Conservation (phyloP, 1,140 invertebrate genomes). For the Colletes latitarsis region DNA sequence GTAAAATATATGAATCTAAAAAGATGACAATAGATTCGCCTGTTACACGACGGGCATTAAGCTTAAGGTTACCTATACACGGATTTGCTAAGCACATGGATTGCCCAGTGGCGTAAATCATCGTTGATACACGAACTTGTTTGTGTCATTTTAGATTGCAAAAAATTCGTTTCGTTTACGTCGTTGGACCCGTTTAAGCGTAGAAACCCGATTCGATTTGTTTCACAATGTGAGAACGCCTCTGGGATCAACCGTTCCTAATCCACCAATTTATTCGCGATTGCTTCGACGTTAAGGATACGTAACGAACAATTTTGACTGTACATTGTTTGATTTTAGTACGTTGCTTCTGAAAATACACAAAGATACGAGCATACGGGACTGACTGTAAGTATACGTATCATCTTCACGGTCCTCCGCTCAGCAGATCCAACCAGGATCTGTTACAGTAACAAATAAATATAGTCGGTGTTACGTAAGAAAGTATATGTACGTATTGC, state of each 20-base stretch:
- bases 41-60: constrained; percentile 21
- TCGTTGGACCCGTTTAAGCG: no score
- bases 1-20: constrained; percentile 48
- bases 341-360: not conserved
- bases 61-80: constrained; percentile 40
- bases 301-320: not conserved
- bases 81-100: constrained; percentile 33
- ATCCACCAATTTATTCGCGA: constrained; percentile 25
- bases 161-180: not conserved
- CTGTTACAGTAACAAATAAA: not conserved
- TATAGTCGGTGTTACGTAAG: constrained; percentile 40
- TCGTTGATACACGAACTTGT: not conserved
- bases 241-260: constrained; percentile 14
- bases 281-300: not conserved
- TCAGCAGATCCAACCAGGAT: constrained; percentile 23
- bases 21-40: constrained; percentile 50
- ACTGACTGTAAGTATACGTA: not conserved
- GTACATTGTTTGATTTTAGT: no score
- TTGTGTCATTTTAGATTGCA: not conserved
- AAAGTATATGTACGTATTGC: constrained; percentile 28
- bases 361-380: no score
- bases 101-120: not conserved
- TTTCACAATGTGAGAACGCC: not conserved
- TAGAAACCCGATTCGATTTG: not conserved
- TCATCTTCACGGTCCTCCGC: constrained; percentile 26